Evolutionary conservation across 2,888 invertebrate species (phyloP), one percentile per base, ranked within the genome.

Genomic region (Eurois occulta): DNA sequence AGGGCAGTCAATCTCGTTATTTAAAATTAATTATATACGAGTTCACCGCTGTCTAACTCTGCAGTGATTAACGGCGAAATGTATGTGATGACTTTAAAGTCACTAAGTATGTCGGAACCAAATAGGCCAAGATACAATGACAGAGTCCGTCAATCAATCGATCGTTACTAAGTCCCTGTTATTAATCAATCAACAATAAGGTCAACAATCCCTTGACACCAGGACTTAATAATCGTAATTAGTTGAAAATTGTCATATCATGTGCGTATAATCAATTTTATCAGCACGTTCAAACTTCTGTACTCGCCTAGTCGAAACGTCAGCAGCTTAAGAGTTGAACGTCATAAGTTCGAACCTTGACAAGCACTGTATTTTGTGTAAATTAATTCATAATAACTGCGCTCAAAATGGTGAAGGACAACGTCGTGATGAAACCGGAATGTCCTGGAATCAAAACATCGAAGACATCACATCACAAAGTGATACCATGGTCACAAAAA

Each of bases 161-260:
- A 24, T 65, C 38, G 65, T 24, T 43, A 10, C 58, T 60, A 32
- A 55, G 16, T 55, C 46, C 32, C 35, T 77, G 35, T 48, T 32
- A 28, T 58, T 16, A 68, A 77, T 78, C 43, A 68, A 68, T 78
- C 60, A 38, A 43, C 13, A 35, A 18, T 28, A 13, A 48, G 21
- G 18, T 64, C 7, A 24, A 28, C 35, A 32, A 43, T 35, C 21
- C 2, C 10, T 24, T 28, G 7, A 6, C 60, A 77, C n/a, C 16
- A n/a, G 18, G 5, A 32, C 32, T 21, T 8, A 28, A n/a, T 32
- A 10, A 41, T n/a, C n/a, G n/a, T n/a, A n/a, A n/a, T n/a, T n/a
- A 41, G 11, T 75, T 76, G 32, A 48, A 48, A 75, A 41, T 16
- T 75, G 41, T n/a, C 41, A 10, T 21, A 1, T 41, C 55, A 43